Evolutionary conservation across 2,888 invertebrate species (phyloP).

Genomic region (Furcula furcula): DNA sequence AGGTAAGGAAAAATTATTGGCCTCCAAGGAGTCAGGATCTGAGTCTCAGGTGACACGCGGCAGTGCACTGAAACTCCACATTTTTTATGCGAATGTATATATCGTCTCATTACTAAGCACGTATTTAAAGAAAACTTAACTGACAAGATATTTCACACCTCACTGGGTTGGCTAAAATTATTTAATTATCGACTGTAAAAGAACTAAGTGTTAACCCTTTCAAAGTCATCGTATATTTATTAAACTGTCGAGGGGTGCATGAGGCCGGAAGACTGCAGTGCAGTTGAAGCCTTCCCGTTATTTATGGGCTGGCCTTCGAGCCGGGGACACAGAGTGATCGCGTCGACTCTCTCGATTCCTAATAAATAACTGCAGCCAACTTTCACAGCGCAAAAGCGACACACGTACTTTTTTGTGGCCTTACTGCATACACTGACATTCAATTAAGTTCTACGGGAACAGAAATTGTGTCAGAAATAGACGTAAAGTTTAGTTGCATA

Average conservation of each 20-base stretch:
- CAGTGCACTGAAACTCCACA: no score
- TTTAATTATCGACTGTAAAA: no score
- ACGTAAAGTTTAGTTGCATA: no score
- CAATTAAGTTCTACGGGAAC: conserved; percentile 26
- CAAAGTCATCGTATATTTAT: conserved; percentile 54
- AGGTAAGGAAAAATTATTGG: no score
- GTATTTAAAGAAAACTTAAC: no score
- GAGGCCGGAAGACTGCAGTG: conserved; percentile 55
- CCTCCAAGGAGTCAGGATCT: no score
- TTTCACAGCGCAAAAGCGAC: conserved; percentile 38
- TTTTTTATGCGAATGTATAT: no score
- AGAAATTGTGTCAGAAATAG: background rate
- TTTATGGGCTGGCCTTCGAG: conserved; percentile 53
- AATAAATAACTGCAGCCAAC: conserved; percentile 64
- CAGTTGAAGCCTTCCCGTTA: conserved; percentile 51
- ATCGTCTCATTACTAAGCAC: no score
- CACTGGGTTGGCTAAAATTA: no score
- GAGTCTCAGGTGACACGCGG: no score
- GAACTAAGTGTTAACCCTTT: conserved; percentile 12
- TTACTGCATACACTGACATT: conserved; percentile 26
- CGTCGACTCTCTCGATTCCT: conserved; percentile 58
- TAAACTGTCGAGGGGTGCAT: conserved; percentile 45
- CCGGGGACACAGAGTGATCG: conserved; percentile 55
- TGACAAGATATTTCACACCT: no score
- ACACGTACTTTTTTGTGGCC: conserved; percentile 34